These are phyloP conservation scores for Xestia c-nigrum DNA, from an alignment of 2,888 invertebrate genomes.

Conservation along the genomic window DNA sequence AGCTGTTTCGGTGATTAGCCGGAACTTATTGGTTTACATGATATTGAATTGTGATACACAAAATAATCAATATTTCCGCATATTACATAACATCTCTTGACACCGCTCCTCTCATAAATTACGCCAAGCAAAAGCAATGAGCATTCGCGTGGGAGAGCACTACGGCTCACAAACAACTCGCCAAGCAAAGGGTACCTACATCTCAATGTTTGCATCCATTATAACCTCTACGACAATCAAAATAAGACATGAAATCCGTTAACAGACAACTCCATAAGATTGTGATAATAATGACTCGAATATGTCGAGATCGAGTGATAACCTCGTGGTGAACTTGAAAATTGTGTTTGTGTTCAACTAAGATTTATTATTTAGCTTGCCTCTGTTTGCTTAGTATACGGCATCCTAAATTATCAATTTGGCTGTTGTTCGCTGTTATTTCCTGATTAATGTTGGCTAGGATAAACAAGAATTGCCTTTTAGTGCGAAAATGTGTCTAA, in stretches of 20 bases:
- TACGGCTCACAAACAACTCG: conserved; percentile 82
- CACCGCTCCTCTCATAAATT: conserved; percentile 65
- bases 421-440: conserved; percentile 51
- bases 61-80: not conserved
- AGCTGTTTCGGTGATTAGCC: too few species aligned
- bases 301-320: conserved; percentile 83
- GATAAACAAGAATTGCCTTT: conserved; percentile 51
- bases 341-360: conserved; percentile 77
- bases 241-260: conserved; percentile 63
- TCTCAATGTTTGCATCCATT: conserved; percentile 62
- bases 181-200: conserved; percentile 77
- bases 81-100: conserved; percentile 14
- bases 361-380: conserved; percentile 76
- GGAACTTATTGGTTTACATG: not conserved
- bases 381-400: conserved; percentile 42
- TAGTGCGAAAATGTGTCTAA: conserved; percentile 24
- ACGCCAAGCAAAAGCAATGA: conserved; percentile 81
- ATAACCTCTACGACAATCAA: conserved; percentile 60
- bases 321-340: conserved; percentile 82
- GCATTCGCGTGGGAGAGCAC: conserved; percentile 82
- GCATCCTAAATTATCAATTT: conserved; percentile 61
- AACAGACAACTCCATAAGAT: conserved; percentile 35
- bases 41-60: too few species aligned
- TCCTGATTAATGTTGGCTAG: conserved; percentile 51
- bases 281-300: conserved; percentile 77